Evolutionary conservation across 2,797 vertebrate genomes (phyloP), one percentile per base, ranked within the genome.

Genomic region (Siniperca scherzeri): DNA sequence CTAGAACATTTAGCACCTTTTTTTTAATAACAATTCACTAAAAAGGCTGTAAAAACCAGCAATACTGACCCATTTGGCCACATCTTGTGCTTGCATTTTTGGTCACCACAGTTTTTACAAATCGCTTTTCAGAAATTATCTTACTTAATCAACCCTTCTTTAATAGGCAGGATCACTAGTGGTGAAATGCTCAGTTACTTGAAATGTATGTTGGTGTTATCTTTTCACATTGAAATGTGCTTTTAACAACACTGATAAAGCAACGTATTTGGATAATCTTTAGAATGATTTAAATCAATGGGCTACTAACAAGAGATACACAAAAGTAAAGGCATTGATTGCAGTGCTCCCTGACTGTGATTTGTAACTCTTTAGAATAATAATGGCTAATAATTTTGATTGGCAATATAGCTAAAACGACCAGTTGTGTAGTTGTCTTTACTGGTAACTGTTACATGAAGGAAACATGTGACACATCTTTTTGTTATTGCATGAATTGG

Each of bases 401-500:
- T 66, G 36, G 2, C 64, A 22, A 53, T 67, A 7, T 2, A 80
- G 42, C 25, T 80, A 25, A 71, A 88, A 53, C 14, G 4, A 33
- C 74, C 21, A 72, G 42, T 77, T 52, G 40, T 57, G 27, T 59
- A 78, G 74, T 38, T 81, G 3, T 57, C 17, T 76, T 48, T 82
- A 57, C 61, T 60, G 53, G 56, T 22, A 44, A 67, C 25, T 53
- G 53, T 59, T 56, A 74, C 33, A 69, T 57, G 19, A 78, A 21
- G 42, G 3, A 60, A 62, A 68, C 57, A 38, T 65, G 60, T 84
- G 57, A 80, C 36, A 60, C 38, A 52, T 73, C 1, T 62, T 70
- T 84, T 62, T 81, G 33, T 80, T 80, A 72, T 80, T 94, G 93
- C 90, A 94, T 93, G 88, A 91, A 87, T 91, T 89, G 81, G 85